Base-by-base conservation (phyloP, 2,888 invertebrate species). In the Chelonus formosanus region DNA sequence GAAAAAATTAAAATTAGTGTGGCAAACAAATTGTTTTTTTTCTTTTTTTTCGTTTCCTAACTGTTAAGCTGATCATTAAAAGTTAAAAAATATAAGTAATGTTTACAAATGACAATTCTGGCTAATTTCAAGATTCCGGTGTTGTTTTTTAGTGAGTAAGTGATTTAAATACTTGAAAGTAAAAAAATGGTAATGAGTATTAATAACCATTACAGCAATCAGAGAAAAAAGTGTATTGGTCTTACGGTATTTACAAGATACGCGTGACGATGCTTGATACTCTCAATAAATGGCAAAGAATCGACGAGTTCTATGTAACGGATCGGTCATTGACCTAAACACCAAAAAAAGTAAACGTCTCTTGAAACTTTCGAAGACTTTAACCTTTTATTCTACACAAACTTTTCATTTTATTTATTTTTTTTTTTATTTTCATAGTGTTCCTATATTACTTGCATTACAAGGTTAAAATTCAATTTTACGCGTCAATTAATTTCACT, bases 311-410 rank as follows among this genome's bases (percentile, higher is more conserved):
- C 8, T 35, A 48, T 52, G 48, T 61, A 66, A 66, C 61, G 66
- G 66, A 61, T 58, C 52, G 66, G 66, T 57, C 56, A 52, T 44
- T 66, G 52, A 66, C 61, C 61, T 55, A 56, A 36, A 32, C 20
- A 40, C 34, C 45, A 54, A 60, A 58, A 58, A 44, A n/a, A 40
- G 40, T 40, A 40, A 40, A 40, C 40, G 55, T 40, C 36, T 34
- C 58, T 50, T 5, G 35, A 8, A 20, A 48, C 48, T 20, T 48
- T 48, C 48, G 20, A 48, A 48, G 4, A n/a, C n/a, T n/a, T 48
- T 3, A 10, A 10, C 48, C 48, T 48, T 48, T 48, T 48, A 48
- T 48, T 3, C 47, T 20, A n/a, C 43, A 40, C 10, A 48, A 20
- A 5, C n/a, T 20, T n/a, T 48, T 48, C 4, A 5, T n/a, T 48